These are phyloP conservation scores for Ameiurus melas DNA, from an alignment of 2,113 vertebrate species.

Conservation along the genomic window DNA sequence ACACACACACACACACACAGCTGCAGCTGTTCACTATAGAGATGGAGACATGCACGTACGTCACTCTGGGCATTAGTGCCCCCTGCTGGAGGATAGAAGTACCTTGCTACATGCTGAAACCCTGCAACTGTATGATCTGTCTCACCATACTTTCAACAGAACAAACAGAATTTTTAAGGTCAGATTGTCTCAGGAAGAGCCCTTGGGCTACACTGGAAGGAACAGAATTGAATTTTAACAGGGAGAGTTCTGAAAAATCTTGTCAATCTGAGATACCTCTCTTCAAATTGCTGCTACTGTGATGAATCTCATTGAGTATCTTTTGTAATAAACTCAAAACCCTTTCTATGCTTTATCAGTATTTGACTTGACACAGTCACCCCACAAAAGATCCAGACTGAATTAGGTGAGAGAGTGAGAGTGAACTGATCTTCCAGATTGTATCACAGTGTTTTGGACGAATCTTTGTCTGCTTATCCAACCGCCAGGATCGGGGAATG, in stretches of 20 bases:
- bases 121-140: not conserved
- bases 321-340: not conserved
- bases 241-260: not conserved
- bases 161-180: slow-evolving; percentile 39
- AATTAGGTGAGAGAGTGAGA: not conserved
- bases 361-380: not conserved
- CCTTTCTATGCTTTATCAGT: not conserved
- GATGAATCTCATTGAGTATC: not conserved
- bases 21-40: slow-evolving; percentile 13
- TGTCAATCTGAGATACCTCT: not conserved
- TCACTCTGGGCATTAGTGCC: slow-evolving; percentile 12
- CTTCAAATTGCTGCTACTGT: no score
- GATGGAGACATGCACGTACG: not conserved
- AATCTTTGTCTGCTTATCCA: slow-evolving; percentile 23
- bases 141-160: slow-evolving; percentile 7
- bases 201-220: slow-evolving; percentile 21
- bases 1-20: slow-evolving; percentile 11
- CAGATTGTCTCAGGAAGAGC: slow-evolving; percentile 29
- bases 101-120: not conserved
- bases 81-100: slow-evolving; percentile 32
- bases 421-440: not conserved
- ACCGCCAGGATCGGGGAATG: not conserved
- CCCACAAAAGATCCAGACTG: not conserved
- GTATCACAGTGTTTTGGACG: not conserved
- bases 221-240: slow-evolving; percentile 8